Base-by-base conservation (phyloP, 1,140 invertebrate species). In the Coptotermes formosanus region DNA sequence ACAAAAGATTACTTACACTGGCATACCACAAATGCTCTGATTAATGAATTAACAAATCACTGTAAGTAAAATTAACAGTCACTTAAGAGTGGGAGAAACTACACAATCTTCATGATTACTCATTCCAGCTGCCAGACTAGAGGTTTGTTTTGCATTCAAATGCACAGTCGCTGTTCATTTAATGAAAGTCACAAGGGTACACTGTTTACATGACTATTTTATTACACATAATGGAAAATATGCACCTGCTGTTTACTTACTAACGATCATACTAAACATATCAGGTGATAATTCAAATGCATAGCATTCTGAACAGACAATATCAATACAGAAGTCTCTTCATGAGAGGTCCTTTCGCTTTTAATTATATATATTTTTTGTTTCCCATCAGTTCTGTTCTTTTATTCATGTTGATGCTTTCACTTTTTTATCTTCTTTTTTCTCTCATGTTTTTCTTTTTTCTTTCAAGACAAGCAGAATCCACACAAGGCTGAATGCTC, bases 381-480 rank as follows among this genome's bases (percentile, higher is more conserved):
- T 45, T 45, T 45, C 11, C 19, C 38, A 44, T 82, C 32, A 82
- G 38, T 82, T 82, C 32, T 45, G 9, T 83, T 83, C 32, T 43
- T 83, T 83, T 83, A 43, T 44, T 83, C 38, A 52, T 48, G 45
- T 52, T 84, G 43, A 52, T 84, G n/a, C 52, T 84, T 52, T 84
- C 83, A 52, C 52, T 84, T 84, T 45, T 84, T 84, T 52, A 4
- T 84, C 44, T 30, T 52, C n/a, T 48, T 84, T 59, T 84, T 45
- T 52, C 83, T 84, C 52, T 52, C 45, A 30, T 52, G 23, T 52
- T 84, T 84, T 30, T 52, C 45, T 52, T 48, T 48, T 84, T 84
- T 84, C 45, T 84, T 84, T 84, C 45, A 45, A 83, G 25, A 83
- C 25, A 45, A 52, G 83, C 30, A 59, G 83, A 84, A 75, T 75